Evolutionary conservation across 1,140 invertebrate species (phyloP).

Genomic region (Eufriesea mexicana): DNA sequence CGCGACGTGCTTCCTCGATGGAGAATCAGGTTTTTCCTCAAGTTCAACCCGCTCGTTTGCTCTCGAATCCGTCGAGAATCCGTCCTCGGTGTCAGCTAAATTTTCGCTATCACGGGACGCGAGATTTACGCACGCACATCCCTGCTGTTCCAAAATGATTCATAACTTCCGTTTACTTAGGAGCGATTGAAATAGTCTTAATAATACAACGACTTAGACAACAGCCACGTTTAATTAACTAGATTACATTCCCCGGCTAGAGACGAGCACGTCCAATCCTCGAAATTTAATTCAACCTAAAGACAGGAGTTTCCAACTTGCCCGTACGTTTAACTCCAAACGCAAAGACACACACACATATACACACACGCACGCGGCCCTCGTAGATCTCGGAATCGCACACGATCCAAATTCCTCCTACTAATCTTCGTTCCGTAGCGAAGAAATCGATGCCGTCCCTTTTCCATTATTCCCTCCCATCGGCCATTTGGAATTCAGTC

Average conservation of each 20-base stretch:
- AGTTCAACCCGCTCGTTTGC: background rate
- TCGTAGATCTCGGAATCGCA: background rate
- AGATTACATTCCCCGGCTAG: background rate
- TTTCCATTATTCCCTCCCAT: background rate
- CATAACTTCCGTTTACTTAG: fast-evolving
- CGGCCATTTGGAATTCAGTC: background rate
- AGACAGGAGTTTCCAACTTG: background rate
- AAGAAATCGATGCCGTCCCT: conserved; percentile 7
- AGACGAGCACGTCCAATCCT: background rate
- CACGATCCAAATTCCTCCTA: background rate
- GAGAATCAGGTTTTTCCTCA: background rate
- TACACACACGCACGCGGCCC: too few species aligned
- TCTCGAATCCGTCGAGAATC: too few species aligned
- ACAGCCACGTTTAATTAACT: background rate
- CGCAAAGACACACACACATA: background rate
- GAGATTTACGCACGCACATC: too few species aligned
- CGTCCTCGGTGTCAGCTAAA: too few species aligned
- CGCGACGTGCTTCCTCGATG: background rate
- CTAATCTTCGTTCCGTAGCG: conserved; percentile 1
- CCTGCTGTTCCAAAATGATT: background rate
- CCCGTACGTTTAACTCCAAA: background rate
- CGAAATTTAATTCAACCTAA: background rate
- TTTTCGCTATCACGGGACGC: too few species aligned
- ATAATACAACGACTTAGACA: background rate
- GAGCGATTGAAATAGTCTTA: background rate